Percentiles rank a stretch among this genome's conserved stretches.
phyloP scores from a whole-genome alignment of 2,888 invertebrate species.

The Venustoraphidia nigricollis region DNA sequence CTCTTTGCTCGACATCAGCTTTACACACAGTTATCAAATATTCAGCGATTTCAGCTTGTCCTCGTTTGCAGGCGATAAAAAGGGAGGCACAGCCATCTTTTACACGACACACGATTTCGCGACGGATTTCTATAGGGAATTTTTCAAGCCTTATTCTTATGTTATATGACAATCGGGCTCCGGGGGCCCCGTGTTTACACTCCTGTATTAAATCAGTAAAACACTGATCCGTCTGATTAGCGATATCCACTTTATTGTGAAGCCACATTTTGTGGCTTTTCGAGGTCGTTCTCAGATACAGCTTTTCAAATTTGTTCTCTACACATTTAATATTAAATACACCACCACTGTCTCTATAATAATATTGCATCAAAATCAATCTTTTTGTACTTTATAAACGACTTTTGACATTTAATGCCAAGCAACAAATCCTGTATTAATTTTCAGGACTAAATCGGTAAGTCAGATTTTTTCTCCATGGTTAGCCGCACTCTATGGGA shows the following conservation, averaged over 20 bases:
- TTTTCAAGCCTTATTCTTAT: constrained; percentile 38
- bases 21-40: constrained; percentile 69
- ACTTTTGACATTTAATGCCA: no score
- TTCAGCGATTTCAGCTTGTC: constrained; percentile 70
- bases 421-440: no score
- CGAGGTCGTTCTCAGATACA: no score
- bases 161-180: constrained; percentile 42
- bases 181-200: constrained; percentile 50
- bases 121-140: constrained; percentile 41
- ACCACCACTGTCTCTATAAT: no score
- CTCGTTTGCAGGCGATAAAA: constrained; percentile 63
- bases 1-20: constrained; percentile 75
- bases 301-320: no score
- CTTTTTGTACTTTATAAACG: no score
- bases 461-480: no score
- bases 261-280: constrained; percentile 20
- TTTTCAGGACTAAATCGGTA: no score
- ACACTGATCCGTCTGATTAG: constrained; percentile 29
- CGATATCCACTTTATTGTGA: constrained; percentile 20
- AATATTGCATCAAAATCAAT: no score
- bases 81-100: constrained; percentile 69
- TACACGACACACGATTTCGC: constrained; percentile 49
- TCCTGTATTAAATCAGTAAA: constrained; percentile 50
- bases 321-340: no score
- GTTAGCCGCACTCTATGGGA: no score